Percentiles rank a stretch among this genome's conserved stretches.
Evolutionary conservation across 1,140 invertebrate genomes (phyloP).

Genomic region (Cryptotermes secundus): DNA sequence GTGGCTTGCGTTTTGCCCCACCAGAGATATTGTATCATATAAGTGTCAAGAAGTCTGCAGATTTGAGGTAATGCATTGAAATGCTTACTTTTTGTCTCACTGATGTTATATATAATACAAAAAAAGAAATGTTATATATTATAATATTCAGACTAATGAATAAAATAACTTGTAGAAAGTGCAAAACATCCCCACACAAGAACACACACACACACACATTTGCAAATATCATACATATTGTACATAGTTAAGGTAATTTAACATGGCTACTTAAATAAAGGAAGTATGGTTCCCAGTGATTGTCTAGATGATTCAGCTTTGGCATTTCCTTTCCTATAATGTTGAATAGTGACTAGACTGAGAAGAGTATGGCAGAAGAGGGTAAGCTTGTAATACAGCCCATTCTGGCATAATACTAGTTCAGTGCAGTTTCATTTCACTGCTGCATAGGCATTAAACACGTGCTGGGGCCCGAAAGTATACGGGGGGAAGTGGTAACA

Average conservation of each 20-base stretch:
- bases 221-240: not conserved
- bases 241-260: not conserved
- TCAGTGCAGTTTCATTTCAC: too few species aligned
- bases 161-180: slow-evolving; percentile 7
- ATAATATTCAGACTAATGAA: not conserved
- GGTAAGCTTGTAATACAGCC: too few species aligned
- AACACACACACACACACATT: not conserved
- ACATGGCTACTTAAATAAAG: not conserved
- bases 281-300: not conserved
- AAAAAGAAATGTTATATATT: slow-evolving; percentile 10
- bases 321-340: too few species aligned
- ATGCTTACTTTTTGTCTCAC: slow-evolving; percentile 16
- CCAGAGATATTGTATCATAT: not conserved
- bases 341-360: too few species aligned
- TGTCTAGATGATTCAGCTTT: too few species aligned
- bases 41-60: not conserved
- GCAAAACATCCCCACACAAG: not conserved
- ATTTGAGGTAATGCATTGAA: not conserved
- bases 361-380: too few species aligned
- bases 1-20: not conserved
- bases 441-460: too few species aligned
- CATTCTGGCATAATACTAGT: too few species aligned
- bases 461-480: too few species aligned
- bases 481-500: too few species aligned
- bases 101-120: slow-evolving; percentile 15